Base-by-base conservation (phyloP, 2,797 vertebrate genomes). In the Octomys mimax region DNA sequence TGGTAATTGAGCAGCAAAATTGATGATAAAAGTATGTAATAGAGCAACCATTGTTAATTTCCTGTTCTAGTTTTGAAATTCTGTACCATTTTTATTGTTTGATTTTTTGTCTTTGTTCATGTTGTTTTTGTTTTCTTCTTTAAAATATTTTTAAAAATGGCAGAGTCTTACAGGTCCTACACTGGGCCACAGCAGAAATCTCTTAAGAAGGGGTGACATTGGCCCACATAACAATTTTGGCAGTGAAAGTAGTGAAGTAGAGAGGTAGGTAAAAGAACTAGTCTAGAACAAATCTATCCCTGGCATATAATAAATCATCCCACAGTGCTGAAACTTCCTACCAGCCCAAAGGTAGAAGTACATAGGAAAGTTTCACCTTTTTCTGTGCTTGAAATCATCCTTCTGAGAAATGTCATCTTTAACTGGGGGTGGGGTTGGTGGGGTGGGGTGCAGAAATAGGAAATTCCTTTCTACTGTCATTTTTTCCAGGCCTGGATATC, bases 391-490 rank as follows among this genome's bases (percentile, higher is more conserved):
- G 2, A 87, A 52, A 73, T 64, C n/a, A 49, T 71, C 8, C 13
- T 85, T 68, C n/a, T 87, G 31, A 33, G 9, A 87, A 71, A 89
- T 71, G 1, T 14, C 46, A 71, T 86, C 18, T 22, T 87, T 64
- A 42, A 42, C 42, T 42, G 42, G 42, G 42, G 42, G 42, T 42
- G 42, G 42, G 42, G 42, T 42, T 5, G 42, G 42, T 42, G 42
- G 42, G 42, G 42, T 42, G 2, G 14, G 2, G 2, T 14, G 16
- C 6, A n/a, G 6, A n/a, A 68, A n/a, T 6, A 77, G 12, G 1
- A 14, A 49, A 3, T 3, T 77, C 26, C 4, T 10, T 52, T 31
- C 46, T 36, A 70, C 36, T 22, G 18, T 75, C 46, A 46, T 46
- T 73, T 42, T 46, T 75, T 75, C 49, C 73, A 75, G 73, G 7